Evolutionary conservation across 2,113 vertebrate species (phyloP).

Genomic region (Cynocephalus volans): DNA sequence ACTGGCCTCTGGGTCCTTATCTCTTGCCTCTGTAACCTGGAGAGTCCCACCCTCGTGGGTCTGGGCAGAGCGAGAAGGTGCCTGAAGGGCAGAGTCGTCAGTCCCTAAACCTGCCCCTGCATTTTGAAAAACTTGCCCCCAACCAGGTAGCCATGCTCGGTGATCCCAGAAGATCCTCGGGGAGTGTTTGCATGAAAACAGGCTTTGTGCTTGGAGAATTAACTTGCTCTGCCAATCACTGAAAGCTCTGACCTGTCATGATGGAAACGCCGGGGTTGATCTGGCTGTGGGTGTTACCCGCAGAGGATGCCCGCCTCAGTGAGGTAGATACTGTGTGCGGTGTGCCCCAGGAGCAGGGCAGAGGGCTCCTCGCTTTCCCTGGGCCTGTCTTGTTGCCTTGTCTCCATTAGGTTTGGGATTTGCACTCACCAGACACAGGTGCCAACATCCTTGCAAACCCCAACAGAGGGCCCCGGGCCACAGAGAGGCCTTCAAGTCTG

Average conservation of each 20-base stretch:
- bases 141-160: fast-evolving
- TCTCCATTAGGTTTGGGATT: not conserved
- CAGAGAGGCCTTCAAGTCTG: fast-evolving
- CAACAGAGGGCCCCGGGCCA: fast-evolving
- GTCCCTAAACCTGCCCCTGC: too few species aligned
- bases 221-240: fast-evolving
- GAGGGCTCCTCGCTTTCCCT: fast-evolving
- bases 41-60: not conserved
- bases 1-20: too few species aligned
- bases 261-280: not conserved
- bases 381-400: not conserved
- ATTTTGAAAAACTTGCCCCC: not conserved
- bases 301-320: fast-evolving
- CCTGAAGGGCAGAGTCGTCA: fast-evolving
- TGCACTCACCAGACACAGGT: too few species aligned
- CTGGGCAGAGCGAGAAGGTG: not conserved
- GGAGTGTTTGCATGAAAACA: fast-evolving
- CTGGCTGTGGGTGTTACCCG: fast-evolving
- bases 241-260: fast-evolving
- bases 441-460: not conserved
- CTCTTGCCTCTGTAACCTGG: not conserved
- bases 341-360: fast-evolving
- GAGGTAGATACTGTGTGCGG: fast-evolving
- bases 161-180: not conserved
- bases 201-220: fast-evolving